A percentile compares a stretch with the other conserved stretches of the same genome.
These are phyloP conservation scores for Cyclura pinguis DNA, from an alignment of 2,797 vertebrate species.

Conservation along the genomic window DNA sequence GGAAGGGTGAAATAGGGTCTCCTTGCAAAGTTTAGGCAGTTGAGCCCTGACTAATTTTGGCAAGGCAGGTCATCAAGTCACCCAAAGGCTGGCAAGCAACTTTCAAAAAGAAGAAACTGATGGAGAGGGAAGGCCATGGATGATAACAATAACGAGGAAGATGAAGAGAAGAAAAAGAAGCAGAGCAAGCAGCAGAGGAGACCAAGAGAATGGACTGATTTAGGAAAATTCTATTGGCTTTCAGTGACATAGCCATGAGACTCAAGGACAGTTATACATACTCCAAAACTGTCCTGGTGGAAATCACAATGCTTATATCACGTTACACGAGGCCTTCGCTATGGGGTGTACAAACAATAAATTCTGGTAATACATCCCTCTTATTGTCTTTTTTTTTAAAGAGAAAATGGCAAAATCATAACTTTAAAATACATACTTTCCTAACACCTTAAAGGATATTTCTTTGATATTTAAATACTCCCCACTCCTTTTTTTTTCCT, in stretches of 20 bases:
- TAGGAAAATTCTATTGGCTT: neutral
- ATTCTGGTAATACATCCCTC: neutral
- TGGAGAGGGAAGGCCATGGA: slow-evolving; percentile 38
- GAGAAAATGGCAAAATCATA: neutral
- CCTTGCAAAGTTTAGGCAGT: slow-evolving; percentile 76
- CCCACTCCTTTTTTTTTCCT: neutral
- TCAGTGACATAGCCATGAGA: neutral
- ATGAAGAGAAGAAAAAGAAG: neutral
- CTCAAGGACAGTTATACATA: neutral
- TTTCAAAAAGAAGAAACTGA: slow-evolving; percentile 50
- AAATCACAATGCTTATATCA: neutral
- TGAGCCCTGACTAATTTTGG: slow-evolving; percentile 75
- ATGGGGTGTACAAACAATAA: neutral
- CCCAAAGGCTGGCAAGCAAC: slow-evolving; percentile 42
- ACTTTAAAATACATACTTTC: neutral
- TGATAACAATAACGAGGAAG: slow-evolving; percentile 46
- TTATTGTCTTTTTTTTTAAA: neutral
- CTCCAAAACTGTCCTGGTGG: neutral
- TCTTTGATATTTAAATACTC: neutral
- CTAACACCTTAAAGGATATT: neutral
- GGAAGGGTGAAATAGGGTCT: slow-evolving; percentile 79
- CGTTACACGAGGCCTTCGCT: neutral
- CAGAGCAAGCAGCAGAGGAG: slow-evolving; percentile 41
- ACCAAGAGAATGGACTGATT: slow-evolving; percentile 5
- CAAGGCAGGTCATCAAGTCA: slow-evolving; percentile 60